phyloP scores from a whole-genome alignment of 2,888 invertebrate genomes.

The Hipparchia sbordonii region DNA sequence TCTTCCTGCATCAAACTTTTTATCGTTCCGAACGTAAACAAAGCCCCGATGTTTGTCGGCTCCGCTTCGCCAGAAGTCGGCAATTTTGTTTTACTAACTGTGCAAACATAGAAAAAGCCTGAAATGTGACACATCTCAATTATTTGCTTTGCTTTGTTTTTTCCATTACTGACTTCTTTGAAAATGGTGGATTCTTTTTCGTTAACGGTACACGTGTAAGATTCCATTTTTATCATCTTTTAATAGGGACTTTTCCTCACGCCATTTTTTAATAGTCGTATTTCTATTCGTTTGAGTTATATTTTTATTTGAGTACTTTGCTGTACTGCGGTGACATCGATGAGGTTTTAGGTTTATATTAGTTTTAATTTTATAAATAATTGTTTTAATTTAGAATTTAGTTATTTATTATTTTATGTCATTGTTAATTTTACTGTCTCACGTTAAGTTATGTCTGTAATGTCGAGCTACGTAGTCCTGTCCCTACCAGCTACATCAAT shows the following conservation, averaged over 20 bases:
- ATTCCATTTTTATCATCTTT: neutral
- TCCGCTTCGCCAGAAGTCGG: constrained; percentile 44
- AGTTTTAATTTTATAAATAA: too few relatives aligned
- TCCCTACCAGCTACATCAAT: neutral
- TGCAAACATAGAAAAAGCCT: constrained; percentile 58
- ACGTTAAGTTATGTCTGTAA: too few relatives aligned
- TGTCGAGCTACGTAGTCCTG: too few relatives aligned
- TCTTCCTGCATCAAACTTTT: constrained; percentile 63
- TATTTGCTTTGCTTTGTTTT: constrained; percentile 45
- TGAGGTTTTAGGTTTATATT: too few relatives aligned
- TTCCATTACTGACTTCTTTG: neutral
- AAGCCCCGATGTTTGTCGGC: constrained; percentile 46
- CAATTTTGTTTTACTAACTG: constrained; percentile 65
- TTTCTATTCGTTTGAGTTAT: neutral
- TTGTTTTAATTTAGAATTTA: too few relatives aligned
- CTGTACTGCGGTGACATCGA: too few relatives aligned
- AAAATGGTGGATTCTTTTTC: neutral
- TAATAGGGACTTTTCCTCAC: neutral
- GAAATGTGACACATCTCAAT: constrained; percentile 56
- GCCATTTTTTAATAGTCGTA: neutral
- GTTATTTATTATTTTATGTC: too few relatives aligned
- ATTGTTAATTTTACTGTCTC: too few relatives aligned
- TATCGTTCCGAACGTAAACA: constrained; percentile 60
- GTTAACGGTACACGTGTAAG: neutral
- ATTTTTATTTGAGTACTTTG: too few relatives aligned